Percentiles rank a stretch among this genome's conserved stretches.
Evolutionary conservation across 2,888 invertebrate genomes (phyloP).

Genomic region (Spisula solida): DNA sequence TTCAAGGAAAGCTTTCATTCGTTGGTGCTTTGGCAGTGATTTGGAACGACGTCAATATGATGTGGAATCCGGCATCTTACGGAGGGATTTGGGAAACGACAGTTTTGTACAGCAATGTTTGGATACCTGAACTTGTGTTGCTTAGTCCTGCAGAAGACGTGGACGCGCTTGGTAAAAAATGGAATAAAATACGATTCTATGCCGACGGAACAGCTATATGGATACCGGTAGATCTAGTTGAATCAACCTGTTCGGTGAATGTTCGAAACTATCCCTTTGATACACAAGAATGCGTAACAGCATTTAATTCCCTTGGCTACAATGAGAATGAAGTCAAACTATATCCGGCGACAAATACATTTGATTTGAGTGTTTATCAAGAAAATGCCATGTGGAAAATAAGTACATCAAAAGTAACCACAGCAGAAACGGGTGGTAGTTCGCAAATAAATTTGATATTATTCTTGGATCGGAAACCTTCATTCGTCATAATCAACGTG

Average conservation of each 20-base stretch:
- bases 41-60: slow-evolving; percentile 55
- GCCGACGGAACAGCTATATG: slow-evolving; percentile 56
- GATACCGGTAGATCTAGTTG: slow-evolving; percentile 54
- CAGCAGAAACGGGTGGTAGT: neutral
- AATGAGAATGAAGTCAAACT: slow-evolving; percentile 13
- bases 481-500: slow-evolving; percentile 70
- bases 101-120: slow-evolving; percentile 50
- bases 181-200: slow-evolving; percentile 54
- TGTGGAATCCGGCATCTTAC: slow-evolving; percentile 46
- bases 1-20: slow-evolving; percentile 55
- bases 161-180: slow-evolving; percentile 58
- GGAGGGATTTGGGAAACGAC: slow-evolving; percentile 23
- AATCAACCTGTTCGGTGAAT: slow-evolving; percentile 65
- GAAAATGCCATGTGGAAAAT: slow-evolving; percentile 39
- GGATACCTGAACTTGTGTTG: slow-evolving; percentile 67
- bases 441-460: slow-evolving; percentile 32
- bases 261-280: slow-evolving; percentile 70
- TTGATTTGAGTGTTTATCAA: slow-evolving; percentile 31
- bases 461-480: slow-evolving; percentile 53
- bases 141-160: slow-evolving; percentile 63
- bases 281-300: slow-evolving; percentile 60
- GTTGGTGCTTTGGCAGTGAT: slow-evolving; percentile 34
- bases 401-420: neutral
- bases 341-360: neutral
- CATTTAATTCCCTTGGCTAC: slow-evolving; percentile 63